phyloP scores from a whole-genome alignment of 2,113 vertebrate species.

The Ceuthmochares aereus region DNA sequence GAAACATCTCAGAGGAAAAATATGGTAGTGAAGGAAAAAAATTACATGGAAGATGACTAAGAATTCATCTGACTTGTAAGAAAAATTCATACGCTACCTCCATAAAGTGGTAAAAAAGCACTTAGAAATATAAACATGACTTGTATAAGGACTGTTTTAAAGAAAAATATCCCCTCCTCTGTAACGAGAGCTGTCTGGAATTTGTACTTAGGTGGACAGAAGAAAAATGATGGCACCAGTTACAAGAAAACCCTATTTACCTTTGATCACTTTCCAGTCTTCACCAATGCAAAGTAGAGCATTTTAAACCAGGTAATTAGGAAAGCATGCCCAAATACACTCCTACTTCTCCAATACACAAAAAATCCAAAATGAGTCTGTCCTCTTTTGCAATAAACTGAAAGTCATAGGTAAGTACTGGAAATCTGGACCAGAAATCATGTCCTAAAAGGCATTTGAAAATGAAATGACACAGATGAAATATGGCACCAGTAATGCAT shows the following conservation, averaged over 20 bases:
- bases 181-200: not conserved
- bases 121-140: not conserved
- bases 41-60: not conserved
- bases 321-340: not conserved
- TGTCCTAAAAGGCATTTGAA: not conserved
- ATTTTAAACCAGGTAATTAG: not conserved
- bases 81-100: not conserved
- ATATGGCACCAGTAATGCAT: not conserved
- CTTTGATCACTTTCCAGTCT: not conserved
- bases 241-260: not conserved
- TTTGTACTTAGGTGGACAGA: not conserved
- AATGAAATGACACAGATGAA: not conserved
- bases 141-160: not conserved
- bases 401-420: not conserved
- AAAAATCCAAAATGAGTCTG: not conserved
- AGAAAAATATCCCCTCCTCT: not conserved
- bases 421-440: not conserved
- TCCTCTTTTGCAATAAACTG: not conserved
- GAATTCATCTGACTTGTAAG: not conserved
- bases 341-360: not conserved
- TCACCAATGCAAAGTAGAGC: not conserved
- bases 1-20: not conserved
- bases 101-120: not conserved
- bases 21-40: not conserved
- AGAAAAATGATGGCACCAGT: not conserved